Evolutionary conservation across 2,113 vertebrate genomes (phyloP), one percentile per base, ranked within the genome.

Genomic region (Artemisiospiza belli): DNA sequence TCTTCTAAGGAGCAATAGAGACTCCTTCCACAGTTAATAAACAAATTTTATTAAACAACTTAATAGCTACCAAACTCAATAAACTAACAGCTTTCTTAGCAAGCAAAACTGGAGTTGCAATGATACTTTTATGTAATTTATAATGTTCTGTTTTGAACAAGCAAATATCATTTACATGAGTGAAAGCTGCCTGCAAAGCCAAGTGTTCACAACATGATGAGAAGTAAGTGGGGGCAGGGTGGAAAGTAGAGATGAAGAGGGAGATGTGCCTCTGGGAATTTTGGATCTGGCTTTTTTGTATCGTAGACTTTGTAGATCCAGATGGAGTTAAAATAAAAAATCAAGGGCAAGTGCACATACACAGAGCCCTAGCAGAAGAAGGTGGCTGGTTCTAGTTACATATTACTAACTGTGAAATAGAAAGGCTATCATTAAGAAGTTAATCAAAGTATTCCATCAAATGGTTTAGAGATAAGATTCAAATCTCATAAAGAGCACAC

Each of bases 241-340:
- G 20, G 33, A 21, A 64, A 87, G 94, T 87, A 94, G 76, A 97
- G 95, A 39, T 58, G 96, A 96, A 61, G 95, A 96, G 39, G 90
- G 96, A 94, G 94, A 97, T 9, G 41, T 95, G n/a, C 77, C 97
- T 78, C 96, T 97, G 76, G 96, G 94, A 87, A 92, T 96, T 67
- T 97, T 96, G 55, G 97, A 96, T 82, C 70, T 97, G 90, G 10
- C 12, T 76, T 83, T 92, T 92, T 76, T 83, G 97, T 97, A 39
- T 87, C 95, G 31, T 77, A 94, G 97, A 88, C 88, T 92, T 93
- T n/a, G 81, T 89, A 96, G 96, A 97, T 94, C 64, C 95, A 52
- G 94, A 97, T 80, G 92, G 89, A 49, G 94, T 96, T 78, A 68
- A 84, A 66, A 78, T 58, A 33, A 69, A 67, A 58, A 43, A 95